phyloP scores from a whole-genome alignment of 2,888 invertebrate genomes.

The Pristionchus exspectatus region DNA sequence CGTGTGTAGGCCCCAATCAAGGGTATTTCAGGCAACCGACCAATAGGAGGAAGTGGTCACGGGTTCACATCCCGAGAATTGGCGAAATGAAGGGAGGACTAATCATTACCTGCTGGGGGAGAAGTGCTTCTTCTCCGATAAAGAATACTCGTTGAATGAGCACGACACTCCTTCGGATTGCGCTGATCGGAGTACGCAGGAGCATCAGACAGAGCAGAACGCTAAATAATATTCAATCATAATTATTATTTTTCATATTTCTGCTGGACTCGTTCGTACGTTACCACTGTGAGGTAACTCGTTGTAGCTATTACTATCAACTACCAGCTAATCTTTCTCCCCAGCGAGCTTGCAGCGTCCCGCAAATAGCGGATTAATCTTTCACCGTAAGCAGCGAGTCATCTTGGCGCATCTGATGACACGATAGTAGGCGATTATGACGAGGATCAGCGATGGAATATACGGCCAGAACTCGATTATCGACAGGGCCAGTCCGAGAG shows the following conservation, averaged over 20 bases:
- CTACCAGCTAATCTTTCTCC: no score
- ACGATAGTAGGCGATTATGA: not conserved
- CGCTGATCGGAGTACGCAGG: not conserved
- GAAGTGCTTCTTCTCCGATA: not conserved
- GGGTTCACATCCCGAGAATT: not conserved
- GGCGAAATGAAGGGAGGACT: not conserved
- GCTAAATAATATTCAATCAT: not conserved
- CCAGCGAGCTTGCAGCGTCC: no score
- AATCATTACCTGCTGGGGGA: not conserved
- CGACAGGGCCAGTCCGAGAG: not conserved
- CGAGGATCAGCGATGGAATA: not conserved
- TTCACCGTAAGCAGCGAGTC: not conserved
- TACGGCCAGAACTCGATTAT: constrained; percentile 31
- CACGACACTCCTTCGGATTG: not conserved
- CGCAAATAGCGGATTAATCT: no score
- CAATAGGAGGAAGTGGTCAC: not conserved
- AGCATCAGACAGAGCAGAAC: constrained; percentile 13
- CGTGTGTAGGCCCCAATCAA: not conserved
- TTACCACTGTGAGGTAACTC: no score
- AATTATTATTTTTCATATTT: no score
- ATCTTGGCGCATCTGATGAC: not conserved
- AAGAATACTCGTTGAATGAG: not conserved
- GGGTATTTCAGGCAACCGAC: not conserved
- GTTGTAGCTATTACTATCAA: no score
- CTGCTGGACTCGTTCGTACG: no score